Percentiles rank a stretch among this genome's conserved stretches.
Conservation (phyloP, 2,888 invertebrate species). For the Caenorhabditis drosophilae region DNA sequence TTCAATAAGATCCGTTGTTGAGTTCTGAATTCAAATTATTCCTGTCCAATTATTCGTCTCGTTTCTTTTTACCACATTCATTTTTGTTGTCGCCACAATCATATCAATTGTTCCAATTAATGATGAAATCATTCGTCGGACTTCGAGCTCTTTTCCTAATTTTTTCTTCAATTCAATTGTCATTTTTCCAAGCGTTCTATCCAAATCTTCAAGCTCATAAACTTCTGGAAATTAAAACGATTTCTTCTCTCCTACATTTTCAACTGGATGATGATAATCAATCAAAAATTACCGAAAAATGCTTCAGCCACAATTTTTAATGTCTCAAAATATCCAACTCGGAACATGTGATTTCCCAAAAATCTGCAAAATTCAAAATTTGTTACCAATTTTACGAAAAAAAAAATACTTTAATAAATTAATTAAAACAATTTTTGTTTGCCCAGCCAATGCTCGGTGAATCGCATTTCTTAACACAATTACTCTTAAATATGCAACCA, state of each 20-base stretch:
- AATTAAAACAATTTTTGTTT: constrained; percentile 76
- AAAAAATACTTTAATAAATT: constrained; percentile 77
- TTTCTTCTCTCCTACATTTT: too few relatives aligned
- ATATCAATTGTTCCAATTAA: constrained; percentile 51
- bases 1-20: constrained; percentile 21
- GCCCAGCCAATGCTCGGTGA: constrained; percentile 34
- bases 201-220: constrained; percentile 42
- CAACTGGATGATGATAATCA: not conserved
- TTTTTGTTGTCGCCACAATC: constrained; percentile 37
- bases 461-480: constrained; percentile 35
- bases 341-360: constrained; percentile 72
- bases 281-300: constrained; percentile 38
- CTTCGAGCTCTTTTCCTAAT: constrained; percentile 43
- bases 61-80: constrained; percentile 9
- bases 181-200: constrained; percentile 14
- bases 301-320: constrained; percentile 52
- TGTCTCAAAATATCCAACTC: constrained; percentile 54
- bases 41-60: not conserved
- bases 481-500: constrained; percentile 25
- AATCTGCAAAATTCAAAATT: constrained; percentile 79
- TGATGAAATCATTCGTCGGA: constrained; percentile 46
- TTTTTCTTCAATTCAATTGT: constrained; percentile 24
- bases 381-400: constrained; percentile 72
- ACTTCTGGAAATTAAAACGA: constrained; percentile 48
- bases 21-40: constrained; percentile 5